Percentiles rank a stretch among this genome's conserved stretches.
These are phyloP conservation scores for Ochlodes sylvanus DNA, from an alignment of 2,888 invertebrate genomes.

Conservation along the genomic window DNA sequence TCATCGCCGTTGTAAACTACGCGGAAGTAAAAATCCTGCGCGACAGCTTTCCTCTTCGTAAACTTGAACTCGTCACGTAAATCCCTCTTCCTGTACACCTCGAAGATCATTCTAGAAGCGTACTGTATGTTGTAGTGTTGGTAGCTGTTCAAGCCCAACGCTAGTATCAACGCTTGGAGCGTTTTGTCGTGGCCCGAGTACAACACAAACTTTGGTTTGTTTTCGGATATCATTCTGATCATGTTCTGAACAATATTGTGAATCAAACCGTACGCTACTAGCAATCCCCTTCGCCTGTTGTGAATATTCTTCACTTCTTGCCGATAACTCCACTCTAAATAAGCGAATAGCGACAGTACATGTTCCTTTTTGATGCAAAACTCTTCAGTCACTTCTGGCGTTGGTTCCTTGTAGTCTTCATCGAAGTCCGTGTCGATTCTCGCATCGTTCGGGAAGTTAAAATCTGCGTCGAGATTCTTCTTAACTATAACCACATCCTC, in stretches of 20 bases:
- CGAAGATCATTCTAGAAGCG: slow-evolving; percentile 94
- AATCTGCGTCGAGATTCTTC: slow-evolving; percentile 80
- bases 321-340: slow-evolving; percentile 92
- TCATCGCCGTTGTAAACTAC: slow-evolving; percentile 94
- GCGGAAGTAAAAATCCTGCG: slow-evolving; percentile 92
- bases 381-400: slow-evolving; percentile 68
- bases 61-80: slow-evolving; percentile 80
- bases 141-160: slow-evolving; percentile 89
- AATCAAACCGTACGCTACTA: slow-evolving; percentile 93
- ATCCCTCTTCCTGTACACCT: slow-evolving; percentile 90
- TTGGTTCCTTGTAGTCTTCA: slow-evolving; percentile 76
- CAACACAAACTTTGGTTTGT: slow-evolving; percentile 89
- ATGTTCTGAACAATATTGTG: slow-evolving; percentile 92
- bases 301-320: slow-evolving; percentile 86
- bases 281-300: slow-evolving; percentile 87
- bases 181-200: slow-evolving; percentile 98
- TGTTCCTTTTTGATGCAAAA: slow-evolving; percentile 89
- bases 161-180: slow-evolving; percentile 91
- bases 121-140: slow-evolving; percentile 91
- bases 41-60: slow-evolving; percentile 81
- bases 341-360: slow-evolving; percentile 91
- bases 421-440: slow-evolving; percentile 76
- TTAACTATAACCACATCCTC: slow-evolving; percentile 80
- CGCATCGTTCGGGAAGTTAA: slow-evolving; percentile 79
- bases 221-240: slow-evolving; percentile 91